Percentiles rank a stretch among this genome's conserved stretches.
phyloP scores from a whole-genome alignment of 2,797 vertebrate genomes.

The Galagoides demidoff region DNA sequence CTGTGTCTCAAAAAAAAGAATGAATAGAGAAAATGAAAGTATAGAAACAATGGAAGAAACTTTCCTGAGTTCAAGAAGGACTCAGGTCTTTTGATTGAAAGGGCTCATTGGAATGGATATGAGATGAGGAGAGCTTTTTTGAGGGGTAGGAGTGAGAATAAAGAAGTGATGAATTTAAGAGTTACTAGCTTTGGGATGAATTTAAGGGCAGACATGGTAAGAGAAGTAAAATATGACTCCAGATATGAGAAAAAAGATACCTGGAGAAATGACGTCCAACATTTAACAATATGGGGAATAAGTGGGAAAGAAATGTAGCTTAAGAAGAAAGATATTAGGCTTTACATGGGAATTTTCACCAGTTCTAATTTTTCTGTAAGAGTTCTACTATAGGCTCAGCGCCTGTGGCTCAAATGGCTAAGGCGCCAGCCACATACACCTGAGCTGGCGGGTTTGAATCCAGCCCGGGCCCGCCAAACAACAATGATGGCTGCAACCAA shows the following conservation, averaged over 20 bases:
- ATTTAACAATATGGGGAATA: background rate
- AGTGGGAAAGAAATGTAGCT: background rate
- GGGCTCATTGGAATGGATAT: background rate
- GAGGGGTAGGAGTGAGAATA: background rate
- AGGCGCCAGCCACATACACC: no score
- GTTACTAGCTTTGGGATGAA: background rate
- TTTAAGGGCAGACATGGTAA: background rate
- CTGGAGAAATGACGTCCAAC: constrained; percentile 32
- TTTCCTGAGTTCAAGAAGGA: background rate
- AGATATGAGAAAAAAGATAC: constrained; percentile 22
- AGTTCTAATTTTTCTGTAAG: constrained; percentile 26
- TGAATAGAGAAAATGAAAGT: constrained; percentile 28
- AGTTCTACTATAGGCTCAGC: background rate
- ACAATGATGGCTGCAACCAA: no score
- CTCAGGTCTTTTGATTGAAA: background rate
- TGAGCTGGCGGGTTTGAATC: no score
- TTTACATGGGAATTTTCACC: constrained; percentile 49
- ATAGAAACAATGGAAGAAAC: background rate
- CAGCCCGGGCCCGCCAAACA: no score
- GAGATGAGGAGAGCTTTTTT: background rate
- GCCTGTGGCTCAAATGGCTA: no score
- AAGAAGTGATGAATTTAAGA: background rate
- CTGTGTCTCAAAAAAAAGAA: no score
- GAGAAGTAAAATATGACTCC: constrained; percentile 16
- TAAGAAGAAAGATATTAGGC: constrained; percentile 11